phyloP scores from a whole-genome alignment of 2,888 invertebrate species.

The Napeogenes inachia region DNA sequence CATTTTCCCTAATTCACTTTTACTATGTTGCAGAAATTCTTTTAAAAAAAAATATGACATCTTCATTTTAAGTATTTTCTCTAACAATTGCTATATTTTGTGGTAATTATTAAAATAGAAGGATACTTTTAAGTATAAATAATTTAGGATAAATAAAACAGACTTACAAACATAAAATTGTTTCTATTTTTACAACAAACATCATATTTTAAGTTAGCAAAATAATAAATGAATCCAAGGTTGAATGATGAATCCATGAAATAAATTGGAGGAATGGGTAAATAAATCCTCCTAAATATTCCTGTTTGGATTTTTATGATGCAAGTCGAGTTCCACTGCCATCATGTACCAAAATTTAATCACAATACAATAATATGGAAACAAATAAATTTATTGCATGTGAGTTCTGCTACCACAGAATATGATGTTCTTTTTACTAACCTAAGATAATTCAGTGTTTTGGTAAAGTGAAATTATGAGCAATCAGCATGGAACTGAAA shows the following conservation, averaged over 20 bases:
- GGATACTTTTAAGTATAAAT: conserved; percentile 3
- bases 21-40: too few relatives aligned
- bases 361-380: conserved; percentile 54
- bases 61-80: too few relatives aligned
- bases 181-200: conserved; percentile 27
- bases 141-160: conserved; percentile 23
- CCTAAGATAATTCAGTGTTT: conserved; percentile 30
- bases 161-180: conserved; percentile 40
- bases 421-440: conserved; percentile 18
- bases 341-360: conserved; percentile 19
- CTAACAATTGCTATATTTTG: too few relatives aligned
- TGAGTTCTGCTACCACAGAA: conserved; percentile 29
- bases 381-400: conserved; percentile 65
- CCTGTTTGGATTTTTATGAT: conserved; percentile 12
- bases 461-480: conserved; percentile 53
- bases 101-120: conserved; percentile 8
- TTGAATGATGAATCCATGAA: conserved; percentile 19
- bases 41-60: too few relatives aligned
- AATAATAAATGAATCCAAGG: conserved; percentile 30
- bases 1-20: too few relatives aligned
- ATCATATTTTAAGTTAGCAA: conserved; percentile 24
- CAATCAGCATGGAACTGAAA: conserved; percentile 66
- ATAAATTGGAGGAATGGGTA: conserved; percentile 40
- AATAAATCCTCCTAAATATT: conserved; percentile 44
- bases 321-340: conserved; percentile 9